Evolutionary conservation across 2,888 invertebrate genomes (phyloP), one percentile per base, ranked within the genome.

Genomic region (Volucella inflata): DNA sequence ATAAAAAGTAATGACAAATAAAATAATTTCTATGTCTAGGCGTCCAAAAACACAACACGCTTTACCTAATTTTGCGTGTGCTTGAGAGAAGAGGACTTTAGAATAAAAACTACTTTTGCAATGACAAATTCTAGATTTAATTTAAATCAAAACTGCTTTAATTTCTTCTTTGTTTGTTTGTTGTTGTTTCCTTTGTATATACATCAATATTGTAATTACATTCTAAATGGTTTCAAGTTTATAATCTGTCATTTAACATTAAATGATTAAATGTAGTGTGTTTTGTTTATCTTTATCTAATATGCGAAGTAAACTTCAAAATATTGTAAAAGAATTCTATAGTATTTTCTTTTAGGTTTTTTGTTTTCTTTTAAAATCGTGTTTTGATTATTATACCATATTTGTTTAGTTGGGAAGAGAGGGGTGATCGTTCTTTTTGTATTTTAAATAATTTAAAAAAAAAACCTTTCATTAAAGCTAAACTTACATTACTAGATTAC

Each of bases 401-500:
- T 30, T 30, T 30, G 30, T 62, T 51, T 65, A 8, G 8, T 16
- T 59, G 36, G 51, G 50, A 50, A 16, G 48, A 17, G 38, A 40
- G 40, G 50, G 8, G 21, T 42, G 30, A 16, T 12, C 14, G 16
- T 55, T 46, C n/a, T 64, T 46, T 46, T 14, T 42, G 50, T 36
- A 30, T 30, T 30, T 6, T 30, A 30, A 30, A 30, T 55, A 38
- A 57, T n/a, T n/a, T 57, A 55, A 55, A 64, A 50, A n/a, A 65
- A 55, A 65, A 21, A 50, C 38, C 53, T 59, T 60, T 68, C 46
- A 65, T 82, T 70, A 82, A 11, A 67, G 57, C 72, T 74, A 83
- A 77, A 51, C 83, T 83, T 78, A 83, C 38, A 68, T 16, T 55
- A 59, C 83, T 83, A 83, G 62, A 30, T 83, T 68, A 70, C 83